These are phyloP conservation scores for Agrochola macilenta DNA, from an alignment of 2,888 invertebrate genomes.

Conservation along the genomic window DNA sequence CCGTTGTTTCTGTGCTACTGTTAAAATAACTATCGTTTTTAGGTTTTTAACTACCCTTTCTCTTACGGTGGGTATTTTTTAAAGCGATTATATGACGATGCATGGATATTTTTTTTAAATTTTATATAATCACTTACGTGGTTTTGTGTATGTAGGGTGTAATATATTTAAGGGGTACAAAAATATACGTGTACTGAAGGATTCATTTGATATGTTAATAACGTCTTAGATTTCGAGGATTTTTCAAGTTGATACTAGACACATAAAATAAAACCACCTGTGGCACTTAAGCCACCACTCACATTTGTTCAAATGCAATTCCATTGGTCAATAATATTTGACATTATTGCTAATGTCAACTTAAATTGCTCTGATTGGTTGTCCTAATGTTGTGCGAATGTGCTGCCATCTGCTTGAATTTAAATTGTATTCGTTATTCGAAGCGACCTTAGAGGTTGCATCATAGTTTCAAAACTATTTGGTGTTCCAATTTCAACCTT, in stretches of 20 bases:
- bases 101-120: background rate
- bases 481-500: constrained; percentile 34
- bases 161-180: background rate
- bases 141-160: background rate
- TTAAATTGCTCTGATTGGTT: constrained; percentile 6
- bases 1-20: constrained; percentile 24
- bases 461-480: constrained; percentile 36
- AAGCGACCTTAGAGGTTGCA: constrained; percentile 42
- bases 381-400: background rate
- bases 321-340: constrained; percentile 11
- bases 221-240: background rate
- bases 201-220: background rate
- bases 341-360: constrained; percentile 29
- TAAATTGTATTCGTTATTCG: constrained; percentile 29
- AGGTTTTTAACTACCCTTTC: background rate
- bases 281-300: background rate
- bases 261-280: background rate
- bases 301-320: constrained; percentile 4
- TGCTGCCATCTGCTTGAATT: constrained; percentile 24
- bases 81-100: background rate
- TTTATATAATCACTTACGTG: background rate
- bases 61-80: background rate
- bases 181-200: background rate
- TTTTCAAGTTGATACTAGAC: background rate
- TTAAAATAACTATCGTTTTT: background rate